phyloP scores from a whole-genome alignment of 2,797 vertebrate species.

The Loriculus beryllinus region DNA sequence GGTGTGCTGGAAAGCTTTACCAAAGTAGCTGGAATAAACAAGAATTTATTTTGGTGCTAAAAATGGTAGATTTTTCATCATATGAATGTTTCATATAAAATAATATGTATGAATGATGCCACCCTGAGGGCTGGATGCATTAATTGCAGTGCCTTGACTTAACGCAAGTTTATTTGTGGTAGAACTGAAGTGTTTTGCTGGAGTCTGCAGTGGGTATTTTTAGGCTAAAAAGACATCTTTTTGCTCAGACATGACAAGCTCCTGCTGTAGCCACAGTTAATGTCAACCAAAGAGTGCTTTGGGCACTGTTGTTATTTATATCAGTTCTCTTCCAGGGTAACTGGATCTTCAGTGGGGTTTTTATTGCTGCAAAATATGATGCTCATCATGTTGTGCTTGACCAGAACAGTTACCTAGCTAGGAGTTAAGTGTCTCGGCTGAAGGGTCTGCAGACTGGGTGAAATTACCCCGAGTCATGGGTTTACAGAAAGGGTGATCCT shows the following conservation, averaged over 20 bases:
- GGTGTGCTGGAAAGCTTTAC: not conserved
- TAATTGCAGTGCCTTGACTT: not conserved
- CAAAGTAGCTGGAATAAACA: not conserved
- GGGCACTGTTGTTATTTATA: not conserved
- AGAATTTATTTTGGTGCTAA: not conserved
- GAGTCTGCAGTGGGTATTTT: not conserved
- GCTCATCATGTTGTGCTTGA: not conserved
- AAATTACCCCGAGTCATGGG: not conserved
- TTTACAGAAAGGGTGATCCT: not conserved
- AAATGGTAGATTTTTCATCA: not conserved
- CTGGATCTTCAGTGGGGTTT: not conserved
- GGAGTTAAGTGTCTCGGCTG: not conserved
- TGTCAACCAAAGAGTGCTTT: not conserved
- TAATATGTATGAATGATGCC: not conserved
- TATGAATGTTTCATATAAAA: not conserved
- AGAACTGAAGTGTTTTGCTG: not conserved
- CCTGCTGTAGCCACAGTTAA: not conserved
- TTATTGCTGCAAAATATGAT: not conserved
- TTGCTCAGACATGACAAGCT: not conserved
- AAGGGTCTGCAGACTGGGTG: not conserved
- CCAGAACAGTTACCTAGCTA: not conserved
- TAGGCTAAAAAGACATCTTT: not conserved
- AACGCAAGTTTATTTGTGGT: not conserved
- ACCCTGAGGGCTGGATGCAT: not conserved
- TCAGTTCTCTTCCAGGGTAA: not conserved